Base-by-base conservation (phyloP, 2,113 vertebrate genomes). In the Dascyllus trimaculatus region DNA sequence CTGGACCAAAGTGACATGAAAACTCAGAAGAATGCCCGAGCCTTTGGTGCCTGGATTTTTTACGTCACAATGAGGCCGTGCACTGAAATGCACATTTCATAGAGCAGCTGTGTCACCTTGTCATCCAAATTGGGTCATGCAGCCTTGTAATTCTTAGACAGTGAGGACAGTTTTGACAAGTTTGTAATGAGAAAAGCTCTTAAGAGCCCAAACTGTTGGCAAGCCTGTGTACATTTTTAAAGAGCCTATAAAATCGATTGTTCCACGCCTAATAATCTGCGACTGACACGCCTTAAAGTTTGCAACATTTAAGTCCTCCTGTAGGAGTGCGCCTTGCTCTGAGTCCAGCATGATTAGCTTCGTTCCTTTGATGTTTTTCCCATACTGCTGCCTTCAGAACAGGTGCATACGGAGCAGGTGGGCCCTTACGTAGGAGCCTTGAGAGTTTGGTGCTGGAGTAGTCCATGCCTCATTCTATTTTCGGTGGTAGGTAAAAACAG, bases 391-490 rank as follows among this genome's bases (percentile, higher is more conserved):
- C 83, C 89, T 71, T 57, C 78, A 65, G 78, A 92, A 75, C 85
- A 89, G 86, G 86, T 88, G 83, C 65, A 78, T 51, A 53, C 64
- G n/a, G 82, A 93, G 87, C 88, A 88, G 86, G 83, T 88, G 88
- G 84, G 81, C 66, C 49, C 60, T 75, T 48, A 74, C 66, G 18
- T 56, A 81, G 78, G 73, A 77, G 76, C 76, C 63, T 57, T 22
- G 53, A 71, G 85, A 84, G 61, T 43, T 48, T 35, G 38, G 40
- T 63, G 53, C 45, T 22, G 58, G 40, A 81, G 51, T 18, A 70
- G 57, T 78, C 60, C 40, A 61, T 63, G 32, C 60, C 18, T 68
- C 68, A 49, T 59, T 15, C 76, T 85, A 77, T 80, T 78, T 73
- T 29, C 71, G 57, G 40, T 2, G 57, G 40, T 2, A 29, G 64